Evolutionary conservation across 2,113 vertebrate species (phyloP), one percentile per base, ranked within the genome.

Genomic region (Malaclemys terrapin): DNA sequence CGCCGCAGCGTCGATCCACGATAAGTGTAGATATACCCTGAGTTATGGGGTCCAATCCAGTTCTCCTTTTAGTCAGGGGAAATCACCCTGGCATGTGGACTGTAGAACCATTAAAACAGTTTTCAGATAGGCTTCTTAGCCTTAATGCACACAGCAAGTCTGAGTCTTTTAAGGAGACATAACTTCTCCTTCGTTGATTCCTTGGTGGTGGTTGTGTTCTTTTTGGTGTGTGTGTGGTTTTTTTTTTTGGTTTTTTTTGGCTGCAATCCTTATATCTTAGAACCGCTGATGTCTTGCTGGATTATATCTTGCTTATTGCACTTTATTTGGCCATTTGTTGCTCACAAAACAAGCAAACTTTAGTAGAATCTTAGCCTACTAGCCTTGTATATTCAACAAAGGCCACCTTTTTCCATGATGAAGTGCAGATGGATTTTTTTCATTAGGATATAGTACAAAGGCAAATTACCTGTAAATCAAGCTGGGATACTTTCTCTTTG

Each of bases 401-500:
- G 53, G 4, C 8, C 42, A 45, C 27, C 42, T 45, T 29, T 80
- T 85, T n/a, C 42, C 49, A 53, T 25, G n/a, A 75, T 22, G 49
- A 81, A 84, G 11, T 62, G 10, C 10, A 16, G 75, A 27, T 25
- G 24, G 54, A 24, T 12, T 42, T 72, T 80, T 87, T 91, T 19
- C 53, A 52, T 79, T 53, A 82, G 24, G 3, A 85, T 24, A 47
- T 25, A 89, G 31, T 1, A 83, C 0, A 88, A 91, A 87, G 80
- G 47, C 42, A 16, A 27, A 85, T 96, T 98, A 99, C 99, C 99
- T 99, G 99, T 62, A 99, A 97, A 93, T 99, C 99, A 84, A 99
- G 98, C 92, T 99, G 99, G 27, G 98, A 97, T 11, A 99, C 98
- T 91, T 99, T 99, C 96, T 99, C 99, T 96, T 99, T 99, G 98